Evolutionary conservation across 2,113 vertebrate genomes (phyloP), one percentile per base, ranked within the genome.

Genomic region (Narcine bancroftii): DNA sequence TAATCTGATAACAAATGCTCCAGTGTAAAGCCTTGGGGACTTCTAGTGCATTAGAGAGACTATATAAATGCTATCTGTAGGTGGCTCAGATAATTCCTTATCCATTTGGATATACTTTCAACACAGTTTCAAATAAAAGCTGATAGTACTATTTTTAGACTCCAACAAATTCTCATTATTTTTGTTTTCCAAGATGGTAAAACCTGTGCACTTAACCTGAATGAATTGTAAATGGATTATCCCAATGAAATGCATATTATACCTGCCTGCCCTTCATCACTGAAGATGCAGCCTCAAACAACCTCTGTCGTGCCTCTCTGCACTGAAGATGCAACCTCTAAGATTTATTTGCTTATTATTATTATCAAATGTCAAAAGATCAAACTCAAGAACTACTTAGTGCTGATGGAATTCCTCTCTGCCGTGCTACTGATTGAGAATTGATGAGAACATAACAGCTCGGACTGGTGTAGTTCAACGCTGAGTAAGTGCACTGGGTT

Each of bases 291-390:
- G 81, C 81, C 53, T 87, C n/a, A 33, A 60, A 60, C 50, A 87
- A 87, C 60, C 53, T 87, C 15, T 29, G 36, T 56, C 10, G 45
- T 29, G 77, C 0, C 47, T 29, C 45, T 47, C 50, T 56, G 50
- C 81, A 39, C 29, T 60, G 33, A n/a, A 85, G 53, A 85, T 53
- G 60, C 56, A 36, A 60, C 81, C 53, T 87, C 81, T 36, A n/a
- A 53, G 81, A 87, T 87, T 63, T 87, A 87, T 87, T 87, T 87
- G 53, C 81, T 87, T 87, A 87, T 60, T 87, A 60, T 87, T 87
- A 53, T 87, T 87, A 87, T 87, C 81, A 63, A 63, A 60, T 60
- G 81, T 60, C 81, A 87, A 56, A 87, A 87, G 81, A 87, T 87
- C 53, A 85, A 85, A 85, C 33, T 85, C 33, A 36, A 60, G 81